These are phyloP conservation scores for Camponotus fellah DNA, from an alignment of 2,888 invertebrate genomes.

Conservation along the genomic window DNA sequence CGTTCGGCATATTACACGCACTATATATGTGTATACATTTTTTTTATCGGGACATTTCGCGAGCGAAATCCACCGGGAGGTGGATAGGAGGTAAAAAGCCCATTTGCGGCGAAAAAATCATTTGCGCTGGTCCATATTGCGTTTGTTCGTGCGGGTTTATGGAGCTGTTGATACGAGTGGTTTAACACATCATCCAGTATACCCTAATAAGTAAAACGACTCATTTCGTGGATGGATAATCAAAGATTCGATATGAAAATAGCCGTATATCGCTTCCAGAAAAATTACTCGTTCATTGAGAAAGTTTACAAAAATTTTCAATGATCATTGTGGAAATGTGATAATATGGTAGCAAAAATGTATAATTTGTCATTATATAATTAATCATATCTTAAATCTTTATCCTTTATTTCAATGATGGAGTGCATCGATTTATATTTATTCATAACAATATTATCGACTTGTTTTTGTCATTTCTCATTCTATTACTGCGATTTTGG, in stretches of 20 bases:
- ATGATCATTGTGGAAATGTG: neutral
- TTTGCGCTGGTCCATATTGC: conserved; percentile 10
- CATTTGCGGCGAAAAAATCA: conserved; percentile 50
- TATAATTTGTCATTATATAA: neutral
- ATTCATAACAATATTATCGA: neutral
- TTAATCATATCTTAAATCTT: neutral
- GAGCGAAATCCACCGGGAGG: conserved; percentile 5
- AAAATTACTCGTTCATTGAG: neutral
- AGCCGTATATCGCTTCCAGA: neutral
- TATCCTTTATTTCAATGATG: conserved; percentile 1
- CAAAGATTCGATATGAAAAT: neutral
- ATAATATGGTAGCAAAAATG: neutral
- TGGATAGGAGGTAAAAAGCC: conserved; percentile 47
- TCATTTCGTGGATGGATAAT: conserved; percentile 2
- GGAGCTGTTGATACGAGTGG: neutral
- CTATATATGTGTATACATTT: neutral
- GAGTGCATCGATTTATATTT: too few relatives aligned
- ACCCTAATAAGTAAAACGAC: neutral
- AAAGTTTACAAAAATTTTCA: neutral
- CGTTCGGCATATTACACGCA: conserved; percentile 52
- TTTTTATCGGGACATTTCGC: conserved; percentile 73
- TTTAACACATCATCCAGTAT: neutral
- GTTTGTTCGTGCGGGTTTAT: conserved; percentile 8
- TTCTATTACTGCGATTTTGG: neutral
- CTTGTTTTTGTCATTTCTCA: neutral